These are phyloP conservation scores for Lepetodrilus schrolli DNA, from an alignment of 2,888 invertebrate species.

Conservation along the genomic window DNA sequence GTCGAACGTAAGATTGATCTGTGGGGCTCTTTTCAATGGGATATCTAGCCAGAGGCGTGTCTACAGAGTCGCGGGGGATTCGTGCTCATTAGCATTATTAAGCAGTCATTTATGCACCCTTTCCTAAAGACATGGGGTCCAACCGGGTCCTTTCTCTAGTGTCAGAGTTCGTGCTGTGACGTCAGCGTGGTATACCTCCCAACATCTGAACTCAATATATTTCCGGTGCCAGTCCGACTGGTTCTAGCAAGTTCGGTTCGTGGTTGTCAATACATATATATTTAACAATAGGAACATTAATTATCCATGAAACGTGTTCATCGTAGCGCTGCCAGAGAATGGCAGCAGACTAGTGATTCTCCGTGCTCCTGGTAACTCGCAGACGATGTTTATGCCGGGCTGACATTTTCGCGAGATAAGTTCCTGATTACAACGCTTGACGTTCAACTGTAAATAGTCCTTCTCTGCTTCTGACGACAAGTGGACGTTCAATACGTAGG, in stretches of 20 bases:
- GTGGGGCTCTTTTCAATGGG: constrained; percentile 12
- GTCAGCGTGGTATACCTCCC: neutral
- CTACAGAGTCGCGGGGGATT: neutral
- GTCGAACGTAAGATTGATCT: neutral
- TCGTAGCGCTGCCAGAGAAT: neutral
- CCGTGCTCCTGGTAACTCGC: neutral
- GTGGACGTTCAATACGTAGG: neutral
- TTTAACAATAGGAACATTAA: constrained; percentile 22
- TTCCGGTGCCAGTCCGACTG: neutral
- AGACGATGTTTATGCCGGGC: constrained; percentile 2
- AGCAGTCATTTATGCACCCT: constrained; percentile 10
- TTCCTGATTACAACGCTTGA: neutral
- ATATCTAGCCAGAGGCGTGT: neutral
- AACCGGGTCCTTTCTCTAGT: neutral
- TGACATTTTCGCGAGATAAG: neutral
- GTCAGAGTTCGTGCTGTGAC: neutral
- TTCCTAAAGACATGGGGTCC: neutral
- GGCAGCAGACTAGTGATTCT: neutral
- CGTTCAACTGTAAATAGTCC: neutral
- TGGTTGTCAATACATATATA: constrained; percentile 20
- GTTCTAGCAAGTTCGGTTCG: neutral
- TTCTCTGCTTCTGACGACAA: neutral
- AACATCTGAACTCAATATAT: neutral
- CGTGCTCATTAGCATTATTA: constrained; percentile 10
- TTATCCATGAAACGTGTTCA: constrained; percentile 21